Evolutionary conservation across 1,140 invertebrate species (phyloP), one percentile per base, ranked within the genome.

Genomic region (Drosophila sp.): DNA sequence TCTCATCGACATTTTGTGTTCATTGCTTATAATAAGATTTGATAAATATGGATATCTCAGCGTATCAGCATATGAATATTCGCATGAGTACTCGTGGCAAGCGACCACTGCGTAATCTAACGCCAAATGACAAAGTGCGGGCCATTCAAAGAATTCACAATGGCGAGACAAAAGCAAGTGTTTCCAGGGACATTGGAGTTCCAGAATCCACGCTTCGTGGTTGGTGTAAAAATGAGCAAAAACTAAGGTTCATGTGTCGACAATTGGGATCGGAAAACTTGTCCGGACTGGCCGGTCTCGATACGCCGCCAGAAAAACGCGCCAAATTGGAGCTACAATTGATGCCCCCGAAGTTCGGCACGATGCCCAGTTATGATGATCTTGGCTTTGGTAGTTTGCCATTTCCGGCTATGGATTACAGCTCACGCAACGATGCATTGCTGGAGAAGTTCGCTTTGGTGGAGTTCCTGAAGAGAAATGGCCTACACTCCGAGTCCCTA

Each of bases 161-260:
- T 71, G 96, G 96, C 27, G 96, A 96, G 87, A 96, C 95, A 11
- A 97, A 97, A 79, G 96, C 96, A 0, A 96, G 96, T 0, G 96
- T 97, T 0, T 96, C 96, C 0, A 92, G 96, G 0, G 95, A 96
- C 75, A 96, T 97, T 78, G 96, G 96, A 1, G 96, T 97, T 0
- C 96, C 96, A 0, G 96, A 97, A 83, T 96, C 96, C 0, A 97
- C 96, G 0, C 91, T 97, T 0, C 93, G 96, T 0, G 96, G 96
- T 13, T 97, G 96, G 96, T 97, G 96, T 92, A 97, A 97, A 89
- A 96, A 96, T 72, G 95, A 96, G 79, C 94, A 95, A 69, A 97
- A 96, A 79, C 93, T 97, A 1, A 93, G 94, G 3, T 94, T 94
- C 53, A 95, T 96, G 93, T 94, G 95, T 1, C 93, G 94, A 7